phyloP scores from a whole-genome alignment of 2,113 vertebrate species.

The Strigops habroptila region DNA sequence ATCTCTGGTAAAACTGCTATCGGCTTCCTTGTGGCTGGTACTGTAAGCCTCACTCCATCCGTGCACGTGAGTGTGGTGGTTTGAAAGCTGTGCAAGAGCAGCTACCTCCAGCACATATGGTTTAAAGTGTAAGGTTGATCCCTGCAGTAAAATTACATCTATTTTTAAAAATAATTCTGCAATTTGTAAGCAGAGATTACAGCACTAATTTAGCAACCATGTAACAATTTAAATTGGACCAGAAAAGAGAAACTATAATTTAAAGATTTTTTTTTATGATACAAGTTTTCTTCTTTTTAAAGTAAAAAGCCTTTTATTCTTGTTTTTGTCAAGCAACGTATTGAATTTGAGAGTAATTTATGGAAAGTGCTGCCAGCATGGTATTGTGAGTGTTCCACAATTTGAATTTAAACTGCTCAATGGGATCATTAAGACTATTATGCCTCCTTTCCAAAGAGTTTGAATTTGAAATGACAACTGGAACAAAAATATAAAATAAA shows the following conservation, averaged over 20 bases:
- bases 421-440: conserved; percentile 83
- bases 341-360: conserved; percentile 80
- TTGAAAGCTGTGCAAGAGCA: background rate
- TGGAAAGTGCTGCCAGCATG: conserved; percentile 75
- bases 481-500: conserved; percentile 68
- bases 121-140: conserved; percentile 29
- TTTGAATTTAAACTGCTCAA: conserved; percentile 82
- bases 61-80: background rate
- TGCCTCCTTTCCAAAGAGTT: conserved; percentile 76
- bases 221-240: conserved; percentile 69
- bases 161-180: conserved; percentile 63
- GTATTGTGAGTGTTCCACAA: conserved; percentile 75
- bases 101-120: background rate
- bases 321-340: conserved; percentile 62
- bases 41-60: background rate
- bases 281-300: conserved; percentile 47
- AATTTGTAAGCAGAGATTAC: conserved; percentile 63
- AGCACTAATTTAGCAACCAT: conserved; percentile 65
- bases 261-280: conserved; percentile 60
- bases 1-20: background rate
- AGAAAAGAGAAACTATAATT: conserved; percentile 73
- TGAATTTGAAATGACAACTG: conserved; percentile 75
- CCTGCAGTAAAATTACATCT: conserved; percentile 33
- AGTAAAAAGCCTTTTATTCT: conserved; percentile 59
- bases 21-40: background rate